A percentile compares a stretch with the other conserved stretches of the same genome.
phyloP scores from a whole-genome alignment of 2,113 vertebrate species.

The Labeo catla region DNA sequence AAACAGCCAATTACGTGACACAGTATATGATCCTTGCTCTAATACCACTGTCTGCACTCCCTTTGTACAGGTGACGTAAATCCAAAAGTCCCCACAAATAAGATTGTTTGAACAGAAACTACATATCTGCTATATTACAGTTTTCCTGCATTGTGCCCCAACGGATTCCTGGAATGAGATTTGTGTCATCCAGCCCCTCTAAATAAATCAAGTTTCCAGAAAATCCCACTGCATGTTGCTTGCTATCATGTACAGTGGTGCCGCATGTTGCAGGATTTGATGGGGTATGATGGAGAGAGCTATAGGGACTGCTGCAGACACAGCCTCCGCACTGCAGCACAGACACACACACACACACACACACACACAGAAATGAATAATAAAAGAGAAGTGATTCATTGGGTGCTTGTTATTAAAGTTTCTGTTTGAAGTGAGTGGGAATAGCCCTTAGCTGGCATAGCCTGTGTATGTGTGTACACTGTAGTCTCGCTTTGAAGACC shows the following conservation, averaged over 20 bases:
- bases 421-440: slow-evolving; percentile 50
- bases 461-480: slow-evolving; percentile 1
- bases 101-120: background rate
- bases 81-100: background rate
- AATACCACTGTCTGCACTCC: background rate
- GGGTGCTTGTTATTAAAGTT: slow-evolving; percentile 48
- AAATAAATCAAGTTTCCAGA: slow-evolving; percentile 3
- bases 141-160: background rate
- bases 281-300: slow-evolving; percentile 36
- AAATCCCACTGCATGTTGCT: background rate
- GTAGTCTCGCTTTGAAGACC: slow-evolving; percentile 25
- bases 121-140: background rate
- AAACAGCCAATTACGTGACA: background rate
- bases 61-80: background rate
- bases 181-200: background rate
- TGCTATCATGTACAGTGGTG: background rate
- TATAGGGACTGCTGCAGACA: slow-evolving; percentile 47
- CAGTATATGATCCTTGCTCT: background rate
- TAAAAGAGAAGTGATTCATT: slow-evolving; percentile 46
- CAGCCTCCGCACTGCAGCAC: slow-evolving; percentile 49
- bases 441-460: slow-evolving; percentile 33
- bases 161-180: background rate
- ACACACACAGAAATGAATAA: slow-evolving; percentile 43
- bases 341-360: background rate
- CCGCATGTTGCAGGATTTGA: slow-evolving; percentile 19